These are phyloP conservation scores for Bombus polaris DNA, from an alignment of 1,140 invertebrate species.

Conservation along the genomic window DNA sequence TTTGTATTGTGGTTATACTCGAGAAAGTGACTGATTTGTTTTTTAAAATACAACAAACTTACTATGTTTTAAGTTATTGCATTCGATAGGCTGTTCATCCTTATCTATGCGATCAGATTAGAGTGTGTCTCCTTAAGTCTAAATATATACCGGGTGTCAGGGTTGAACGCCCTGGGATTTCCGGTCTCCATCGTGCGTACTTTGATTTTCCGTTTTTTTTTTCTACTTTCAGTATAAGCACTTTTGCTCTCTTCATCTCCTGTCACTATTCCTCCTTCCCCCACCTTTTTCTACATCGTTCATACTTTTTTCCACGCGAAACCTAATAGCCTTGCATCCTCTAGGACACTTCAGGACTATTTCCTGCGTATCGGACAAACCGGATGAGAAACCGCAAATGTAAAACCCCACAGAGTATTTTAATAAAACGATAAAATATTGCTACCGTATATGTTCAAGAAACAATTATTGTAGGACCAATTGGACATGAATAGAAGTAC, in stretches of 20 bases:
- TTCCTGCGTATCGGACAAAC: slow-evolving; percentile 78
- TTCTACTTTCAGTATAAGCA: slow-evolving; percentile 58
- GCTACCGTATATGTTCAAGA: not conserved
- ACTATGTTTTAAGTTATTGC: not conserved
- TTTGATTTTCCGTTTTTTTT: slow-evolving; percentile 66
- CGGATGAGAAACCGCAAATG: slow-evolving; percentile 82
- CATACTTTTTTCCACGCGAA: slow-evolving; percentile 73
- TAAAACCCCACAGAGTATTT: slow-evolving; percentile 60
- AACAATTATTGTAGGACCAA: not conserved
- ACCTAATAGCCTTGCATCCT: slow-evolving; percentile 81
- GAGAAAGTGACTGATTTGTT: not conserved
- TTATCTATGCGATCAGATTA: slow-evolving; percentile 70
- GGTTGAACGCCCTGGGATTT: slow-evolving; percentile 81
- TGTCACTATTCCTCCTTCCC: slow-evolving; percentile 47
- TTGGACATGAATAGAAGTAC: not conserved
- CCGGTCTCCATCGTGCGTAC: slow-evolving; percentile 75
- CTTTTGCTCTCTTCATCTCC: slow-evolving; percentile 48
- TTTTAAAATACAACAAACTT: not conserved
- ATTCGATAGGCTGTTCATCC: slow-evolving; percentile 13
- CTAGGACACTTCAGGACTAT: slow-evolving; percentile 82
- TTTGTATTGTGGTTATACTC: too few species aligned
- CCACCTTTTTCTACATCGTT: slow-evolving; percentile 56
- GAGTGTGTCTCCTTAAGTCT: slow-evolving; percentile 77
- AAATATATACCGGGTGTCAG: slow-evolving; percentile 75
- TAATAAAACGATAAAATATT: slow-evolving; percentile 21